Percentiles rank a stretch among this genome's conserved stretches.
Evolutionary conservation across 2,797 vertebrate species (phyloP).

Genomic region (Myotis daubentonii): DNA sequence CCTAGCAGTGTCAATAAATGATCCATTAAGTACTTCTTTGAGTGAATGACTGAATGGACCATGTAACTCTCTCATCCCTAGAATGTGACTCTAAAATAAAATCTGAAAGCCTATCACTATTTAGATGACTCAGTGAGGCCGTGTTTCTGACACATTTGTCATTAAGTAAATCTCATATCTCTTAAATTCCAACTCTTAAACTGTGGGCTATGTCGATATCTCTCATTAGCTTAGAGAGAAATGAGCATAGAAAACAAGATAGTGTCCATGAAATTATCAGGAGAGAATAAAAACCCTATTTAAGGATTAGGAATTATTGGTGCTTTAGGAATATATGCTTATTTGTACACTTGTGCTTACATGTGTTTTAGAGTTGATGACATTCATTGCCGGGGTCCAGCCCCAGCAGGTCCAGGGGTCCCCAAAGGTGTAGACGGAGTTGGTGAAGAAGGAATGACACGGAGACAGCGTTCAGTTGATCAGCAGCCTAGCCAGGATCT

Average conservation of each 20-base stretch:
- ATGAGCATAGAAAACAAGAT: background rate
- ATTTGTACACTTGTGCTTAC: background rate
- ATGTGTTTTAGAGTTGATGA: background rate
- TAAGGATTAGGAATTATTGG: background rate
- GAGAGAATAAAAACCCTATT: background rate
- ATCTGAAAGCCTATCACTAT: background rate
- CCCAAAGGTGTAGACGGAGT: no score
- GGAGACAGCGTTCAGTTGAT: no score
- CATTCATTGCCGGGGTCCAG: no score
- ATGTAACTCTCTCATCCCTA: background rate
- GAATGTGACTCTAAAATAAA: conserved; percentile 19
- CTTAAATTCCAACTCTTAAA: conserved; percentile 14
- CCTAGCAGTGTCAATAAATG: background rate
- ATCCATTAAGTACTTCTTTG: background rate
- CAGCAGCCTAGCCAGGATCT: no score
- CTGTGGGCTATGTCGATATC: background rate
- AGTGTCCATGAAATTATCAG: background rate
- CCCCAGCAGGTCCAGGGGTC: no score
- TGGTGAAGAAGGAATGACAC: no score
- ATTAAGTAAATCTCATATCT: background rate
- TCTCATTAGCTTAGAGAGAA: background rate
- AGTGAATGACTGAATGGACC: background rate
- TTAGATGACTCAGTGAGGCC: background rate
- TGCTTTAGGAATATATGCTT: conserved; percentile 28
- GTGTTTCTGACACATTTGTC: background rate